These are phyloP conservation scores for Bufo gargarizans DNA, from an alignment of 2,113 vertebrate genomes.

Conservation along the genomic window DNA sequence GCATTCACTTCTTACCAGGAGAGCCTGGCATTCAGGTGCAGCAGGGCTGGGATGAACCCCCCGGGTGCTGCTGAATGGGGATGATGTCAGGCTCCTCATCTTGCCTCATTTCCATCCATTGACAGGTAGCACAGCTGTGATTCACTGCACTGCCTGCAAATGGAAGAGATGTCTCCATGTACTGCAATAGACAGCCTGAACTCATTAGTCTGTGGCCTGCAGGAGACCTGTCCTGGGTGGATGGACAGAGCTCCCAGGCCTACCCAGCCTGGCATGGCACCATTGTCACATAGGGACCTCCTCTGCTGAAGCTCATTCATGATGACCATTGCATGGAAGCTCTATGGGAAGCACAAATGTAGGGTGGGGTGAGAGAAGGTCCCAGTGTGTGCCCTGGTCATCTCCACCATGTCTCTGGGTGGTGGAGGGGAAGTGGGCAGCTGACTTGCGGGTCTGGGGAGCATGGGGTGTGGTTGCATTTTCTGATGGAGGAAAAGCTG, in stretches of 20 bases:
- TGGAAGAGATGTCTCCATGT: background rate
- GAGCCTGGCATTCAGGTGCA: background rate
- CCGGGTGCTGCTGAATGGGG: background rate
- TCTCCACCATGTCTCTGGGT: background rate
- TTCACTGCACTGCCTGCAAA: background rate
- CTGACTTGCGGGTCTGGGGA: slow-evolving; percentile 46
- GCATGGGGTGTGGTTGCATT: slow-evolving; percentile 55
- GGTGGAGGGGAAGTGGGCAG: slow-evolving; percentile 22
- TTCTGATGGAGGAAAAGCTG: slow-evolving; percentile 36
- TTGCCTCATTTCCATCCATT: slow-evolving; percentile 15
- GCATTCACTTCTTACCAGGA: slow-evolving; percentile 55
- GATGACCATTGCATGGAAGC: background rate
- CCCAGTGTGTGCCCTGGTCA: background rate
- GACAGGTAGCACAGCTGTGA: slow-evolving; percentile 31
- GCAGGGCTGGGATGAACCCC: background rate
- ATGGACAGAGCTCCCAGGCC: slow-evolving; percentile 5
- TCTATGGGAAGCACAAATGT: background rate
- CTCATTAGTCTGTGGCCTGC: slow-evolving; percentile 35
- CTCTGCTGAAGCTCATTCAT: background rate
- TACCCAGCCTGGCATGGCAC: background rate
- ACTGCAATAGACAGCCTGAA: background rate
- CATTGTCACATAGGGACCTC: background rate
- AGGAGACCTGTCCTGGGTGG: background rate
- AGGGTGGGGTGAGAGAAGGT: background rate
- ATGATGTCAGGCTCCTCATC: slow-evolving; percentile 17